These are phyloP conservation scores for Agrypnia vestita DNA, from an alignment of 1,140 invertebrate genomes.

Conservation along the genomic window DNA sequence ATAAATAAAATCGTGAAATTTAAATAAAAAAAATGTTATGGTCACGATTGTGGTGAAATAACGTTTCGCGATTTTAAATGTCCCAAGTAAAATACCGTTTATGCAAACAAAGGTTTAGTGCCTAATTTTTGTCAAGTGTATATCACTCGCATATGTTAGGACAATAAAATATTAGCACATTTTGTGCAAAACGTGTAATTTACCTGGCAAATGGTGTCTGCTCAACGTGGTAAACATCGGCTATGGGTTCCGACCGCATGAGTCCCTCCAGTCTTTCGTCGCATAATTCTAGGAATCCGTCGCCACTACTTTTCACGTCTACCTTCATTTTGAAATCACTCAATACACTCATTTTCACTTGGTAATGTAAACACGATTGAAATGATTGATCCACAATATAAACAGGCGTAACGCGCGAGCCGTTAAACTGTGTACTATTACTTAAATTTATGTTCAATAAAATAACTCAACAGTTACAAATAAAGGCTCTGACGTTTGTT, in stretches of 20 bases:
- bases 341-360: slow-evolving; percentile 71
- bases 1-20: too few species aligned
- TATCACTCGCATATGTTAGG: too few species aligned
- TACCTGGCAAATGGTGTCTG: slow-evolving; percentile 82
- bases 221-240: slow-evolving; percentile 79
- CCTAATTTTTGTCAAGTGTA: too few species aligned
- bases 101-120: too few species aligned
- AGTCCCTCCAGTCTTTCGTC: slow-evolving; percentile 75
- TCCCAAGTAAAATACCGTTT: too few species aligned
- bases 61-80: too few species aligned
- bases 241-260: slow-evolving; percentile 77
- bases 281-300: slow-evolving; percentile 77
- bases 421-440: slow-evolving; percentile 36
- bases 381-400: slow-evolving; percentile 21
- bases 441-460: slow-evolving; percentile 7
- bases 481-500: slow-evolving; percentile 26
- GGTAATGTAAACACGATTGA: slow-evolving; percentile 32
- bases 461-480: slow-evolving; percentile 8
- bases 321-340: slow-evolving; percentile 68
- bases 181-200: slow-evolving; percentile 53
- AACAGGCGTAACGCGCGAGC: not conserved
- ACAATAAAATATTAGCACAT: not conserved
- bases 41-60: too few species aligned
- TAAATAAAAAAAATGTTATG: too few species aligned
- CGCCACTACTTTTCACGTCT: slow-evolving; percentile 70